Conservation (phyloP, 1,140 invertebrate genomes). For the Drosophila subobscura region DNA sequence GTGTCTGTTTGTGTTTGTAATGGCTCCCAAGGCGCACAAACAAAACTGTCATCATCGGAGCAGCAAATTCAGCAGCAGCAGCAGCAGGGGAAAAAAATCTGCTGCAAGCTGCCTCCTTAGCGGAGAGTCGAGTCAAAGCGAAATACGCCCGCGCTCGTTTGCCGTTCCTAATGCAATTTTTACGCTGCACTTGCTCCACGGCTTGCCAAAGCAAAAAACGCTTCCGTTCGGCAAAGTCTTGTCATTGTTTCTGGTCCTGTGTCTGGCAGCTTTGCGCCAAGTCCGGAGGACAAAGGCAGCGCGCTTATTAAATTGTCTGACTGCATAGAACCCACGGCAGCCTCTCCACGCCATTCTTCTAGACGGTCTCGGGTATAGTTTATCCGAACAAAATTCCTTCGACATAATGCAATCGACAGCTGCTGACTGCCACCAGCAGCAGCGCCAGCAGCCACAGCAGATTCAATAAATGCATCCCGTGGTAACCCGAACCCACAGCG, state of each 20-base stretch:
- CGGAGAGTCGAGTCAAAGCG: conserved; percentile 38
- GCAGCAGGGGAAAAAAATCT: conserved; percentile 15
- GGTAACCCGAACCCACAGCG: conserved; percentile 19
- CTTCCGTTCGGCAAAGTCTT: conserved; percentile 53
- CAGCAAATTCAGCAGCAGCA: conserved; percentile 6
- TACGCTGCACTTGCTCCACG: conserved; percentile 64
- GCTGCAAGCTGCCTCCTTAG: conserved; percentile 14
- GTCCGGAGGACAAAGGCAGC: conserved; percentile 38
- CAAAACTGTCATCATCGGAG: conserved; percentile 61
- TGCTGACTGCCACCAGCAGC: conserved; percentile 21
- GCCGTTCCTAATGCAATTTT: conserved; percentile 72
- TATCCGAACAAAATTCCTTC: conserved; percentile 52
- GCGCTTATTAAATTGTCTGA: conserved; percentile 70
- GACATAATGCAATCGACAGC: conserved; percentile 57
- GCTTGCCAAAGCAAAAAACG: conserved; percentile 41
- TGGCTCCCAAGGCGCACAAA: conserved; percentile 68
- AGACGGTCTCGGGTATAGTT: conserved; percentile 2
- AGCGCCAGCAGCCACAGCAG: conserved; percentile 25
- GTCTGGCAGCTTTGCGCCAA: conserved; percentile 14
- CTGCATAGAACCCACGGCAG: background rate
- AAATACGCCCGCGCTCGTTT: conserved; percentile 43
- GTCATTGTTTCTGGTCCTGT: conserved; percentile 51
- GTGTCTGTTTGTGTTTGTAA: conserved; percentile 55
- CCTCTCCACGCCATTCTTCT: conserved; percentile 15
- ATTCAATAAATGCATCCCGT: conserved; percentile 50